Base-by-base conservation (phyloP, 2,113 vertebrate species). In the Balaenoptera acutorostrata region DNA sequence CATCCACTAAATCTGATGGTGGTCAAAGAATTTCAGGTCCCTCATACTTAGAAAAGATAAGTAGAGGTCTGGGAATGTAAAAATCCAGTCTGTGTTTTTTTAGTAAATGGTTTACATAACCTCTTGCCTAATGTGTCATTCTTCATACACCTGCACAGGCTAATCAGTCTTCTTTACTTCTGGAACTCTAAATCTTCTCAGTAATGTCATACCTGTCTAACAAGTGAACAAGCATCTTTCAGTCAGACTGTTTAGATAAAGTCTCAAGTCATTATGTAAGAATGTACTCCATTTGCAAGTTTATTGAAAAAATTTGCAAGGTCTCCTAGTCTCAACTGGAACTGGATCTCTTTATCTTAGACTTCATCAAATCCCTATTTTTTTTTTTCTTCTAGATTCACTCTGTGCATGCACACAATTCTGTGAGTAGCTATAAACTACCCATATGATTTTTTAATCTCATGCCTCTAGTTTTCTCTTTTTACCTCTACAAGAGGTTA, bases 41-140 rank as follows among this genome's bases (percentile, higher is more conserved):
- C 91, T 93, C 6, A 18, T 86, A 75, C 61, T 94, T 96, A 95
- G 75, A 64, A 80, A 94, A 83, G 68, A 80, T 88, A 96, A 96
- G 23, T 36, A 93, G 49, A 29, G n/a, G 31, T 80, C 77, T 90
- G 69, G 84, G 74, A 93, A 81, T 95, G 71, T 92, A 69, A 92
- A 92, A 90, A 27, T 88, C 39, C 20, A 46, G 66, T 57, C 83
- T 93, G 74, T 82, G 64, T 95, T 69, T 92, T 92, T 44, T 82
- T 21, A 92, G 55, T 94, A 88, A 92, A 74, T 80, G 59, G 80
- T 95, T 97, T 94, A 93, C 44, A 33, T 97, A 96, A 95, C 90
- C 96, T 93, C 97, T 93, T 81, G 77, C 78, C 85, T 87, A 36
- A 49, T 68, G 63, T 93, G 74, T 77, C 61, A 90, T 89, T 97